Percentiles rank a stretch among this genome's conserved stretches.
These are phyloP conservation scores for Nothoprocta perdicaria DNA, from an alignment of 2,113 vertebrate species.

Conservation along the genomic window DNA sequence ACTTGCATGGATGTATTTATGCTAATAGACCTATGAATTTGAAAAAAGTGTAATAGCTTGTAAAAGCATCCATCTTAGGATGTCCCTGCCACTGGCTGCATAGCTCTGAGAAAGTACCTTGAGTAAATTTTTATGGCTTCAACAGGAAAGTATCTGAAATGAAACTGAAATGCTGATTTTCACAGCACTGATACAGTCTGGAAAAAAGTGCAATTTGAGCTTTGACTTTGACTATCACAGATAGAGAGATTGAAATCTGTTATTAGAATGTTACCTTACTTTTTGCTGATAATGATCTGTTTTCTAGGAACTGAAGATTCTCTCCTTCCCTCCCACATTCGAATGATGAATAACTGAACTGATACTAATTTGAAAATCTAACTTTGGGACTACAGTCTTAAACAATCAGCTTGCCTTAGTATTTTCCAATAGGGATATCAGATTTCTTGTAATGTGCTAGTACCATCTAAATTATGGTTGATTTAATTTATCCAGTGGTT, in stretches of 20 bases:
- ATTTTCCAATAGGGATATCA: background rate
- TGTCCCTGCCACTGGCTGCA: background rate
- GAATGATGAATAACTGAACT: background rate
- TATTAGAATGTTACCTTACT: background rate
- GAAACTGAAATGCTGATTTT: background rate
- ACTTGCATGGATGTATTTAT: background rate
- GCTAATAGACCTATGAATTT: background rate
- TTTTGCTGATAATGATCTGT: background rate
- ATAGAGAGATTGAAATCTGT: background rate
- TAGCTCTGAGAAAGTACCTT: background rate
- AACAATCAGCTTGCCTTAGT: background rate
- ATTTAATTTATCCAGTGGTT: background rate
- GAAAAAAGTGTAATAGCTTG: background rate
- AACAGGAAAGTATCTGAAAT: background rate
- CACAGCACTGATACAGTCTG: background rate
- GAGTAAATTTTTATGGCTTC: background rate
- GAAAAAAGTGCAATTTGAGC: background rate
- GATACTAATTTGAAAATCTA: background rate
- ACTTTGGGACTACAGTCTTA: background rate
- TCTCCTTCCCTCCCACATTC: background rate
- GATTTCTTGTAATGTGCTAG: background rate
- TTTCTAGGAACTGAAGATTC: background rate
- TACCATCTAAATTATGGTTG: fast-evolving
- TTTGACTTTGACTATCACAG: background rate
- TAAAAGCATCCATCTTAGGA: background rate